Percentiles rank a stretch among this genome's conserved stretches.
Evolutionary conservation across 2,113 vertebrate species (phyloP).

Genomic region (Donacobius atricapilla): DNA sequence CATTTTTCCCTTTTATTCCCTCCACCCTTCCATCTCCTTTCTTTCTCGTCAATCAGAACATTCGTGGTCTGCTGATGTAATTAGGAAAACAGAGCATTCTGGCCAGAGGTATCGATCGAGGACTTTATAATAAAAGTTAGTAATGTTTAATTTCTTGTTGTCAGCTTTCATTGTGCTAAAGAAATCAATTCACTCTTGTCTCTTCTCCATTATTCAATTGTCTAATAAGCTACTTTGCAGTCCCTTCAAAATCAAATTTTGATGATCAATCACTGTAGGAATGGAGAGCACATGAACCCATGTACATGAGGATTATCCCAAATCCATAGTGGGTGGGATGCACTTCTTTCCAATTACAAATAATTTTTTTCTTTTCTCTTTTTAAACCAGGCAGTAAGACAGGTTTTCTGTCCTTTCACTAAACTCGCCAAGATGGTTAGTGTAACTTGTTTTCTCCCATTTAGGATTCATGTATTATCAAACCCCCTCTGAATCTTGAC

Average conservation of each 20-base stretch:
- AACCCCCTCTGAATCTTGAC: neutral
- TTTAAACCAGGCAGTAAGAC: neutral
- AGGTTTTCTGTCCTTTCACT: neutral
- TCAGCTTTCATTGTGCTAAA: conserved; percentile 25
- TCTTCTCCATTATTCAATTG: conserved; percentile 28
- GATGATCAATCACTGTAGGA: neutral
- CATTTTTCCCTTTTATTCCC: neutral
- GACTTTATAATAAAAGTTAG: conserved; percentile 17
- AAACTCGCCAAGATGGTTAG: neutral
- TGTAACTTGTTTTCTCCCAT: neutral
- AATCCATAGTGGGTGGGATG: neutral
- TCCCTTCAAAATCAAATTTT: conserved; percentile 14
- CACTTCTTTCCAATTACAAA: neutral
- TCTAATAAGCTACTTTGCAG: conserved; percentile 44
- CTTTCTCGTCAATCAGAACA: neutral
- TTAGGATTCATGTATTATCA: neutral
- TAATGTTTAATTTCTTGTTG: conserved; percentile 45
- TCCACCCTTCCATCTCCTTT: neutral
- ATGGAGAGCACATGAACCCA: neutral
- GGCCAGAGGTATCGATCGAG: neutral
- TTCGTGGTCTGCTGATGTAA: neutral
- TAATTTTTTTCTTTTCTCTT: neutral
- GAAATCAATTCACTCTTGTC: conserved; percentile 47
- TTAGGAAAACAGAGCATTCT: neutral
- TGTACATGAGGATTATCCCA: neutral